Conservation (phyloP, 2,113 vertebrate species). For the Sakesphorus luctuosus region DNA sequence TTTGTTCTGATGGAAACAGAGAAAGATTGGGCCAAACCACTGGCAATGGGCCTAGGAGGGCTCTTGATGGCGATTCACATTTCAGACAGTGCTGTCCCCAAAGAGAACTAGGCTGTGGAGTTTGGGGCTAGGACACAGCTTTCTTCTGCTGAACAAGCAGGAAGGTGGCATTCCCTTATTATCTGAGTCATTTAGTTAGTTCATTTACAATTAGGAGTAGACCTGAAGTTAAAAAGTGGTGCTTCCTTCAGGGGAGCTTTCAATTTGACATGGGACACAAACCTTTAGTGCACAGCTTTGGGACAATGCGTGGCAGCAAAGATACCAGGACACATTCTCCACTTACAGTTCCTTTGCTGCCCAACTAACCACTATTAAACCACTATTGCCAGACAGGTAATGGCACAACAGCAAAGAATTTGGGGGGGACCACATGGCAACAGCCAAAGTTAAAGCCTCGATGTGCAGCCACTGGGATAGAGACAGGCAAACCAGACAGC, state of each 20-base stretch:
- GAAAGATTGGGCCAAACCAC: background rate
- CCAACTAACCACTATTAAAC: background rate
- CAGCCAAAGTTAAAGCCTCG: rapidly evolving
- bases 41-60: background rate
- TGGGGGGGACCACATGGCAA: background rate
- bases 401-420: background rate
- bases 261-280: background rate
- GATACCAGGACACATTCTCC: background rate
- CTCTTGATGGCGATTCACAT: background rate
- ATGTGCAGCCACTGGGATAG: background rate
- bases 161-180: background rate
- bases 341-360: background rate
- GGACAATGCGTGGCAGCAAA: background rate
- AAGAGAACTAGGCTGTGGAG: background rate
- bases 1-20: background rate
- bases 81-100: background rate
- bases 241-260: background rate
- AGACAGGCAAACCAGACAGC: background rate
- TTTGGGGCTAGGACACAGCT: background rate
- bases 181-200: background rate
- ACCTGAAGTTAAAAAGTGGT: background rate
- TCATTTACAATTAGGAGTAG: background rate
- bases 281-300: background rate
- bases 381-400: background rate
- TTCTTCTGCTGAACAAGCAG: background rate